These are phyloP conservation scores for Nyleta sp. DNA, from an alignment of 2,888 invertebrate species.

Conservation along the genomic window DNA sequence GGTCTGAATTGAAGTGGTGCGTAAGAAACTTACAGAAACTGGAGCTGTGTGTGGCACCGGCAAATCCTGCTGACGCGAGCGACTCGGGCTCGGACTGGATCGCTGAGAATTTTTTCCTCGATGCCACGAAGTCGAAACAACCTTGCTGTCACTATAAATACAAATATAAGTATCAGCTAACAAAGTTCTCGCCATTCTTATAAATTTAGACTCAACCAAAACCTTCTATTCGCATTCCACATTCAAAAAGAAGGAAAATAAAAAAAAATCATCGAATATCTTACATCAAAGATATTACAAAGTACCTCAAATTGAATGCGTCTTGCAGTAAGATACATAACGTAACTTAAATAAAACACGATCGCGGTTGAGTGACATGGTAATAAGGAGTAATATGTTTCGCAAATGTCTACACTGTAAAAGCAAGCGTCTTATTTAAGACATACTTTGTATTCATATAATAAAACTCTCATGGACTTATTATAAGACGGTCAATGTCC, in stretches of 20 bases:
- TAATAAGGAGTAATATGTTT: no score
- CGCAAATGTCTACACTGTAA: no score
- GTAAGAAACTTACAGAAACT: slow-evolving; percentile 76
- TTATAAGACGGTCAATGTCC: no score
- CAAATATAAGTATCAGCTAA: slow-evolving; percentile 46
- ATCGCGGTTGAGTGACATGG: no score
- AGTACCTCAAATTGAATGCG: no score
- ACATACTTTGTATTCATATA: no score
- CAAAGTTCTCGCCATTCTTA: slow-evolving; percentile 23
- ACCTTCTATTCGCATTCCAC: slow-evolving; percentile 29
- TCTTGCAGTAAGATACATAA: no score
- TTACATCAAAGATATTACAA: no score
- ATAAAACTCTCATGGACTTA: no score
- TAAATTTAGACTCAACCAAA: slow-evolving; percentile 31
- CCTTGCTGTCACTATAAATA: slow-evolving; percentile 63
- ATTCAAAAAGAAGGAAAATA: slow-evolving; percentile 1
- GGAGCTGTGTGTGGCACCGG: slow-evolving; percentile 77
- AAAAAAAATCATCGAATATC: not conserved
- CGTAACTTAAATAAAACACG: no score
- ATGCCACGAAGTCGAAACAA: slow-evolving; percentile 70
- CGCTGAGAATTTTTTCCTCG: slow-evolving; percentile 75
- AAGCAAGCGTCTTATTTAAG: no score
- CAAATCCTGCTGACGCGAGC: slow-evolving; percentile 73
- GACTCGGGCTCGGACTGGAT: slow-evolving; percentile 77
- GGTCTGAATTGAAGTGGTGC: slow-evolving; percentile 17